Evolutionary conservation across 2,113 vertebrate genomes (phyloP).

Genomic region (Hemiscyllium ocellatum): DNA sequence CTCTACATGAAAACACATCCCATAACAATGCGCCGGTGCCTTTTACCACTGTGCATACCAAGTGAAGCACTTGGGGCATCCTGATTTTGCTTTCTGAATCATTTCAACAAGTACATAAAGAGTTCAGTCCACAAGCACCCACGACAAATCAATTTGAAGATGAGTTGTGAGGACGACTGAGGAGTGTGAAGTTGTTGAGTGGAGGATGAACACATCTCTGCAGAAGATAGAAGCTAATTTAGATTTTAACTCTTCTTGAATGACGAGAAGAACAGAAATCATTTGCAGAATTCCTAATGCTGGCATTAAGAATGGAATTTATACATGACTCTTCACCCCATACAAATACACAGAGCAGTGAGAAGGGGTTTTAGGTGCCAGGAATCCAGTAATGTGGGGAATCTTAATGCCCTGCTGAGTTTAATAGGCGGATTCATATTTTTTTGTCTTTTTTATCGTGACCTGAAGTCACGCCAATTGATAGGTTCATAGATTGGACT

Average conservation of each 20-base stretch:
- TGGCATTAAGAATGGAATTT: not conserved
- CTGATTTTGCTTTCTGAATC: not conserved
- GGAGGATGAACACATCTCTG: not conserved
- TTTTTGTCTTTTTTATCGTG: not conserved
- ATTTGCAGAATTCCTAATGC: no score
- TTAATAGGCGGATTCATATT: not conserved
- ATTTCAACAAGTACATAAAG: not conserved
- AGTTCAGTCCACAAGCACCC: not conserved
- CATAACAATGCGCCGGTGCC: not conserved
- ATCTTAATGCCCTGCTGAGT: not conserved
- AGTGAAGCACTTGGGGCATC: no score
- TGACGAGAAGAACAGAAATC: no score
- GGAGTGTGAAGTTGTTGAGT: not conserved
- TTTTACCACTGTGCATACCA: not conserved
- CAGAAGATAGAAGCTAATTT: not conserved
- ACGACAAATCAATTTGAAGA: not conserved
- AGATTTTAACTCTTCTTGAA: not conserved
- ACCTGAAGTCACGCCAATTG: no score
- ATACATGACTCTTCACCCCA: no score
- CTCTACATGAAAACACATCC: constrained; percentile 46
- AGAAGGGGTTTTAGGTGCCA: not conserved
- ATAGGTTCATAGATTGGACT: no score
- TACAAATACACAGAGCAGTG: not conserved
- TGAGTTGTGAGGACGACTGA: not conserved
- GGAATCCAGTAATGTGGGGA: not conserved